A percentile compares a stretch with the other conserved stretches of the same genome.
These are phyloP conservation scores for Bombycilla garrulus DNA, from an alignment of 2,113 vertebrate species.

Conservation along the genomic window DNA sequence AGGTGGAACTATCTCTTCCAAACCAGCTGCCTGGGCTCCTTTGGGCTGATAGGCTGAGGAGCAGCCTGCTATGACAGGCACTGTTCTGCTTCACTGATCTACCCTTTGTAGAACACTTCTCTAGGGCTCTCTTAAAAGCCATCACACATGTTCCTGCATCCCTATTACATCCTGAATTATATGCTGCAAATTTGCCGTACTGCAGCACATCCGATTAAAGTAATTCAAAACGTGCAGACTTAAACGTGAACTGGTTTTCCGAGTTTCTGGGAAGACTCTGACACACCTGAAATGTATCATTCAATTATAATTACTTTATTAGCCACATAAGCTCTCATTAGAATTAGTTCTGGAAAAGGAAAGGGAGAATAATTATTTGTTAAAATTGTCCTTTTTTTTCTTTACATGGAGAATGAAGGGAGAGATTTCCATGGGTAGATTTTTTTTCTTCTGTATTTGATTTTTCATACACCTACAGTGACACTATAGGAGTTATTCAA, in stretches of 20 bases:
- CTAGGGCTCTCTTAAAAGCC: slow-evolving; percentile 51
- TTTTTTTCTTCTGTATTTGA: not conserved
- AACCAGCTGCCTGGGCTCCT: slow-evolving; percentile 22
- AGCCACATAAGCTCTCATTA: slow-evolving; percentile 8
- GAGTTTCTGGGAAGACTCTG: not conserved
- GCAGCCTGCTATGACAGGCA: not conserved
- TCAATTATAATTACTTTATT: slow-evolving; percentile 16
- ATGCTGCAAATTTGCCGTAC: not conserved
- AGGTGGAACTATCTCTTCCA: not conserved
- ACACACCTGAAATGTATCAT: not conserved
- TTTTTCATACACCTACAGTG: not conserved
- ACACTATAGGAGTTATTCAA: not conserved
- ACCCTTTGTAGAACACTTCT: slow-evolving; percentile 54
- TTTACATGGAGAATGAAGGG: not conserved
- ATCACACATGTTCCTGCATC: slow-evolving; percentile 23
- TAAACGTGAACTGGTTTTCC: not conserved
- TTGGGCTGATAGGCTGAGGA: not conserved
- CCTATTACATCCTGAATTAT: not conserved
- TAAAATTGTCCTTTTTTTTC: not conserved
- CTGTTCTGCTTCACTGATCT: slow-evolving; percentile 5
- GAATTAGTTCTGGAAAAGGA: not conserved
- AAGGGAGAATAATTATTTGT: not conserved
- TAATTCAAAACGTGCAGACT: not conserved
- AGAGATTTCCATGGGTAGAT: not conserved
- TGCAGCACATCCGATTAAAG: not conserved